Percentiles rank a stretch among this genome's conserved stretches.
These are phyloP conservation scores for Malaclemys terrapin DNA, from an alignment of 2,113 vertebrate species.

Conservation along the genomic window DNA sequence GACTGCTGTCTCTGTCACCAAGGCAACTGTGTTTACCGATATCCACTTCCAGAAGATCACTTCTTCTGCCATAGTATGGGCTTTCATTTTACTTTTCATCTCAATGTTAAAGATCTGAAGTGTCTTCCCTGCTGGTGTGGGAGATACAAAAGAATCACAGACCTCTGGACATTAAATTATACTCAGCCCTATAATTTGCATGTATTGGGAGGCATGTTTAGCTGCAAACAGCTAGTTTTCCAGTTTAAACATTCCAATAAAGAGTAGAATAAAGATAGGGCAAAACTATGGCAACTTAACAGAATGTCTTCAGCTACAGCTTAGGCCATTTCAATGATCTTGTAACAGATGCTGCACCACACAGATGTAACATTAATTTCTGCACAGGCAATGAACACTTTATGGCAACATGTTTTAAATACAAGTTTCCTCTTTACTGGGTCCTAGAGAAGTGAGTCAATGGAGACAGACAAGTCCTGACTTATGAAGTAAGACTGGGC, in stretches of 20 bases:
- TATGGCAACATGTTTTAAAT: neutral
- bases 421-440: neutral
- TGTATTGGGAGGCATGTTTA: neutral
- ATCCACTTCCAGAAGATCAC: slow-evolving; percentile 98
- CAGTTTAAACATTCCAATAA: neutral
- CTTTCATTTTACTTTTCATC: slow-evolving; percentile 96
- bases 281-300: too few relatives aligned
- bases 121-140: slow-evolving; percentile 88
- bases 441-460: neutral
- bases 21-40: slow-evolving; percentile 90
- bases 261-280: neutral
- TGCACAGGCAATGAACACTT: neutral
- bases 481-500: neutral
- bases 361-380: neutral
- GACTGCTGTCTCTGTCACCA: slow-evolving; percentile 91
- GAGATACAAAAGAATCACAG: slow-evolving; percentile 56
- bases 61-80: slow-evolving; percentile 92
- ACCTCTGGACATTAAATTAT: slow-evolving; percentile 6
- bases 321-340: neutral
- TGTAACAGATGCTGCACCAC: neutral
- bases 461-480: neutral
- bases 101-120: slow-evolving; percentile 97
- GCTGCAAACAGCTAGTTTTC: neutral
- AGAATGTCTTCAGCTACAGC: too few relatives aligned
- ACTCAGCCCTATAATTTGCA: neutral